These are phyloP conservation scores for Chrysomela aeneicollis DNA, from an alignment of 2,888 invertebrate species.

Conservation along the genomic window DNA sequence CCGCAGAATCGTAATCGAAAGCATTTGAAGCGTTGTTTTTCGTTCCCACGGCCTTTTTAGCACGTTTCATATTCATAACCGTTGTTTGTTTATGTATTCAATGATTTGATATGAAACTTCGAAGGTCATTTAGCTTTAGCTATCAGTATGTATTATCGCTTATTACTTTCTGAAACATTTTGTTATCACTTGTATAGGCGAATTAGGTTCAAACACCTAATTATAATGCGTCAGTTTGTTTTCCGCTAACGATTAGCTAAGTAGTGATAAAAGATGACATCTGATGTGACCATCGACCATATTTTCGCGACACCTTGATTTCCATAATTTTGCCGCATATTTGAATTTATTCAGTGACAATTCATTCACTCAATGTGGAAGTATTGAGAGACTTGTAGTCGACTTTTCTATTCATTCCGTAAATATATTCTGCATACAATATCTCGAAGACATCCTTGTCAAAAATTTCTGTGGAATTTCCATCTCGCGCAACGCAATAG, in stretches of 20 bases:
- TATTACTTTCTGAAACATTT: constrained; percentile 20
- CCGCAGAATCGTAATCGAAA: background rate
- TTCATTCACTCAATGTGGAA: too few species aligned
- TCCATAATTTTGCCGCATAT: too few species aligned
- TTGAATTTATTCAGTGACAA: too few species aligned
- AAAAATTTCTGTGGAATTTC: too few species aligned
- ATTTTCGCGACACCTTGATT: too few species aligned
- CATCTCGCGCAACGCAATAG: too few species aligned
- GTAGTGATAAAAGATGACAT: background rate
- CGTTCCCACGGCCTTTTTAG: constrained; percentile 2
- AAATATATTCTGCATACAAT: too few species aligned
- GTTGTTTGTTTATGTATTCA: constrained; percentile 15
- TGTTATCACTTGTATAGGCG: constrained; percentile 11
- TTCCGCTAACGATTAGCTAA: background rate
- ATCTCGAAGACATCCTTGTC: too few species aligned
- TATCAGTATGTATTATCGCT: constrained; percentile 14
- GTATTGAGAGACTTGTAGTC: too few species aligned
- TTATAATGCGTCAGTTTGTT: constrained; percentile 1
- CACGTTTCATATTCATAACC: background rate
- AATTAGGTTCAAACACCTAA: constrained; percentile 20
- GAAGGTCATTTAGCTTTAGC: constrained; percentile 12
- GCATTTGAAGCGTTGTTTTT: background rate
- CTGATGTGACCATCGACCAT: background rate
- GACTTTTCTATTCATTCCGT: too few species aligned
- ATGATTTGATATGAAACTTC: constrained; percentile 11